Evolutionary conservation across 2,888 invertebrate genomes (phyloP), one percentile per base, ranked within the genome.

Genomic region (Drosophila putrida): DNA sequence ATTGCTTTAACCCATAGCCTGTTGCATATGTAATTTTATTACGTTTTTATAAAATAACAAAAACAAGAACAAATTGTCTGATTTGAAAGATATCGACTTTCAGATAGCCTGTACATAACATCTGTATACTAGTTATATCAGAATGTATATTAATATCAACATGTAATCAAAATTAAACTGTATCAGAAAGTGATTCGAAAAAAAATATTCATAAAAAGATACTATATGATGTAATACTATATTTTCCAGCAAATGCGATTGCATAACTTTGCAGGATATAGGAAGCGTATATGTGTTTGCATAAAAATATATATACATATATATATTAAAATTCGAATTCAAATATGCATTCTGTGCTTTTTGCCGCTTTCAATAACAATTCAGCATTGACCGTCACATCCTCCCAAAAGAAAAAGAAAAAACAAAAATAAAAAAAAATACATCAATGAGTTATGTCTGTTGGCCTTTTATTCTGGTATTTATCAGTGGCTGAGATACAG

Each of bases 21-120:
- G 67, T 67, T 70, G 61, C 67, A 57, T 50, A 51, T 41, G 51
- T 33, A 57, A 61, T 41, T 36, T 28, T 9, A 44, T 39, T 60
- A 55, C 20, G 13, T 11, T 57, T 28, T 9, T 9, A 20, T 9
- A 25, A 31, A 41, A 31, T 20, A 10, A 53, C 4, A 33, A 33
- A 11, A 27, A 35, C 47, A 46, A 0, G 28, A 46, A n/a, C 8
- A 4, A 28, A n/a, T n/a, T 9, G 8, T n/a, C 35, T 11, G 20
- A 11, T 25, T n/a, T 36, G 36, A n/a, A 1, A 35, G 25, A 27
- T 27, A 25, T 36, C 8, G 13, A 38, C 27, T 4, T 27, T 6
- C 8, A 31, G 28, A 53, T 53, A 53, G 39, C 0, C 15, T 41
- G 41, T 11, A 41, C 8, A 4, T 1, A 31, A 31, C 11, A 9